Evolutionary conservation across 2,888 invertebrate genomes (phyloP), one percentile per base, ranked within the genome.

Genomic region (Thecophora atra): DNA sequence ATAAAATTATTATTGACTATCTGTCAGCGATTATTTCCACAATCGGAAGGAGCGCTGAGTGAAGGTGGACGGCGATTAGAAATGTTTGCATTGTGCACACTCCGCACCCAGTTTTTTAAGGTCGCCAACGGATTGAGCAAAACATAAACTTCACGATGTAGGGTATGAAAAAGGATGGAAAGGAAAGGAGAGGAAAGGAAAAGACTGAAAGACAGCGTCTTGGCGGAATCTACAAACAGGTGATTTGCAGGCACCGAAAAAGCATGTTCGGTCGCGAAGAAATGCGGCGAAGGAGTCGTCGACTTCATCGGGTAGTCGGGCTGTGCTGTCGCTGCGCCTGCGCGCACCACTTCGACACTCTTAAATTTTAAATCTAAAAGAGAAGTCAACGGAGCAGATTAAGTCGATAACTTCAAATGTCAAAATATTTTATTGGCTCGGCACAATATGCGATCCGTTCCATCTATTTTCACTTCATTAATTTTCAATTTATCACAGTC

Each of bases 391-490:
- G 78, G 82, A 83, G 83, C 83, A 83, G 83, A 83, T 83, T 83
- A 84, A 83, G 84, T 84, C 84, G 83, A 83, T 83, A 83, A 83
- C 83, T 84, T 79, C 83, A 81, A 83, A 83, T 84, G 83, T 83
- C 83, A 84, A 83, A 83, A 83, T 83, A 83, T 83, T 83, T 83
- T 83, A 83, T 83, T 83, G 82, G 84, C 83, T 81, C 82, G 82
- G 83, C 82, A 83, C 83, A 83, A 83, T 84, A 84, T 84, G 83
- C 84, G 83, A 83, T 83, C 84, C 83, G 83, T 84, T 83, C 84
- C 83, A 83, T 83, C 84, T 83, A 83, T 83, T 83, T 83, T 83
- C 83, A 83, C 83, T 83, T 83, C 83, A 83, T 83, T 83, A 83
- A 83, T 83, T 83, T 83, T 83, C 83, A 83, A 83, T 84, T 83